A percentile compares a stretch with the other conserved stretches of the same genome.
Conservation (phyloP, 2,113 vertebrate genomes). For the Gobio gobio region DNA sequence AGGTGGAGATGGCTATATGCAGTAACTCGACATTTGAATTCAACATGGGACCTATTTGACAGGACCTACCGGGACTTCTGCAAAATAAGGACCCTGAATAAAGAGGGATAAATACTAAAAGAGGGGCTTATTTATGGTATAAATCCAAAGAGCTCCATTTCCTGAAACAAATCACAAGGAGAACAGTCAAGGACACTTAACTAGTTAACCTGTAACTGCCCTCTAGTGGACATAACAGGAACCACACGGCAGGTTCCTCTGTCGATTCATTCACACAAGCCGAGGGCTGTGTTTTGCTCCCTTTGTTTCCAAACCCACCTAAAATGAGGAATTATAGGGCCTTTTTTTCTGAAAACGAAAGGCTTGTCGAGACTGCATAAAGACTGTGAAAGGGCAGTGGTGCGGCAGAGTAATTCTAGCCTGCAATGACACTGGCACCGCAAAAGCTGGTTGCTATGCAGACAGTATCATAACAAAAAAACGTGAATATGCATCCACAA, state of each 20-base stretch:
- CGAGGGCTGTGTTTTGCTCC: constrained; percentile 11
- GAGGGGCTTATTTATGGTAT: background rate
- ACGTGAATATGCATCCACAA: constrained; percentile 28
- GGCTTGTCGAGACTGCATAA: constrained; percentile 24
- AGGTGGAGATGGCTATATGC: background rate
- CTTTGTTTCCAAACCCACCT: constrained; percentile 1
- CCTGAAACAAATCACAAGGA: constrained; percentile 41
- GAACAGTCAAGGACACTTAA: constrained; percentile 34
- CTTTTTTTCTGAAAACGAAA: constrained; percentile 28
- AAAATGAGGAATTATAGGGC: constrained; percentile 20
- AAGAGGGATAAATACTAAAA: background rate
- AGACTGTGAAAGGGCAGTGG: constrained; percentile 40
- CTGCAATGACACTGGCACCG: constrained; percentile 10
- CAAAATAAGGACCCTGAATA: background rate
- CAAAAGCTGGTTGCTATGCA: constrained; percentile 56
- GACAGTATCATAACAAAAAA: constrained; percentile 52
- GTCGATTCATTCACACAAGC: background rate
- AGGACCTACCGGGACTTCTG: background rate
- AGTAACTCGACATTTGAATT: constrained; percentile 13
- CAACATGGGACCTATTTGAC: background rate
- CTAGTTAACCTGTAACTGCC: constrained; percentile 26
- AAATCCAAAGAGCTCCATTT: constrained; percentile 22
- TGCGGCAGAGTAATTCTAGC: constrained; percentile 29
- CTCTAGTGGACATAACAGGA: constrained; percentile 50
- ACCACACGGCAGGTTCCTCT: background rate